Conservation (phyloP, 2,888 invertebrate genomes). For the Coremacera marginata region DNA sequence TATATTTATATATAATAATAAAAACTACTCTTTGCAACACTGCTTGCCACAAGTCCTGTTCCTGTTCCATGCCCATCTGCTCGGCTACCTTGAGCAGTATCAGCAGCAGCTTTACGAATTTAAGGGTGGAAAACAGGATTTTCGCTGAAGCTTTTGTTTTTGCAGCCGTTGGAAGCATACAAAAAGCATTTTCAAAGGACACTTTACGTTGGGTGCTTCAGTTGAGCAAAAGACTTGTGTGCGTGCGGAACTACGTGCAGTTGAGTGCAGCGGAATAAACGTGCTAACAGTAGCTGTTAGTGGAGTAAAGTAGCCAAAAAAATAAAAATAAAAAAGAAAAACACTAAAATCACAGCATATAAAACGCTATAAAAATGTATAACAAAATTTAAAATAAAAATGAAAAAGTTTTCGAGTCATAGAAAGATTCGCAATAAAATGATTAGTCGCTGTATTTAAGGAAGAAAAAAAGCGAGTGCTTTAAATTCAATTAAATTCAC, state of each 20-base stretch:
- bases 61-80: not conserved
- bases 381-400: not conserved
- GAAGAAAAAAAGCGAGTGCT: too few relatives aligned
- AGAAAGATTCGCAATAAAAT: not conserved
- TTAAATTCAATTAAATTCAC: not conserved
- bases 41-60: not conserved
- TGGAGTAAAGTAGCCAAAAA: not conserved
- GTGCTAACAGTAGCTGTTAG: slow-evolving; percentile 3
- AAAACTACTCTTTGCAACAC: too few relatives aligned
- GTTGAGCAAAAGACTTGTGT: slow-evolving; percentile 68
- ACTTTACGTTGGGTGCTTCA: slow-evolving; percentile 52
- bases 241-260: slow-evolving; percentile 57
- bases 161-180: slow-evolving; percentile 39
- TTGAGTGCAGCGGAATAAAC: not conserved
- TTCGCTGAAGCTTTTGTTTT: slow-evolving; percentile 42
- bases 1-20: too few relatives aligned
- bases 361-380: not conserved
- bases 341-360: not conserved
- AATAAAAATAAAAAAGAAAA: not conserved
- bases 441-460: too few relatives aligned
- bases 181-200: slow-evolving; percentile 27
- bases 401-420: not conserved
- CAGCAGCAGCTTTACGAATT: not conserved
- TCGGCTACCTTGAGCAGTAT: not conserved
- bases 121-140: not conserved